Evolutionary conservation across 2,888 invertebrate genomes (phyloP), one percentile per base, ranked within the genome.

Genomic region (Protophormia terraenovae): DNA sequence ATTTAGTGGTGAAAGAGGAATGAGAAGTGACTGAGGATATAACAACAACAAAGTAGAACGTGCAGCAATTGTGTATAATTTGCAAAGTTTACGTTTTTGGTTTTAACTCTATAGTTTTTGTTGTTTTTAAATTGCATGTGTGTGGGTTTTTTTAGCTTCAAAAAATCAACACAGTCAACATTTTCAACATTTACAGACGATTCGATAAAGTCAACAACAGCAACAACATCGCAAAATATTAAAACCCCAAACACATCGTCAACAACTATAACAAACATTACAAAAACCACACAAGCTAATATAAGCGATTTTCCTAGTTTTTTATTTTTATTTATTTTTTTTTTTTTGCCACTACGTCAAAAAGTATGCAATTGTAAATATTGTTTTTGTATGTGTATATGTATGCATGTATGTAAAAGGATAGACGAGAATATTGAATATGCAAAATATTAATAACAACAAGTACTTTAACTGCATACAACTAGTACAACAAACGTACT

Each of bases 61-160:
- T 86, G 83, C 71, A 62, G 73, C 75, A 76, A 86, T 84, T 84
- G 84, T 82, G 66, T 83, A 78, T 79, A 86, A 84, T 84, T 86
- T 84, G 69, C 77, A 64, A 86, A 67, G 64, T 83, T 75, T 73
- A 67, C 73, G 22, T 76, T 78, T 62, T 73, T 41, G 69, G 53
- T 83, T 72, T 72, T 16, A 69, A 76, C 41, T 38, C 16, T 55
- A 58, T 10, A 66, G 29, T 47, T 60, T n/a, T 38, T 27, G 35
- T 27, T 41, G 53, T 41, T 29, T 35, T 38, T 12, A 10, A 2
- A 16, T 45, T 62, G 35, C n/a, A 24, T 55, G 27, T 62, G 62
- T 45, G 62, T 64, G 67, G 24, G 19, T 38, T 32, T 47, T 69
- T 38, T 64, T 64, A 47, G 35, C 8, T 35, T 41, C n/a, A 75